Base-by-base conservation (phyloP, 35 echinoderm and acorn worm species). In the Holothuria glaberrima region DNA sequence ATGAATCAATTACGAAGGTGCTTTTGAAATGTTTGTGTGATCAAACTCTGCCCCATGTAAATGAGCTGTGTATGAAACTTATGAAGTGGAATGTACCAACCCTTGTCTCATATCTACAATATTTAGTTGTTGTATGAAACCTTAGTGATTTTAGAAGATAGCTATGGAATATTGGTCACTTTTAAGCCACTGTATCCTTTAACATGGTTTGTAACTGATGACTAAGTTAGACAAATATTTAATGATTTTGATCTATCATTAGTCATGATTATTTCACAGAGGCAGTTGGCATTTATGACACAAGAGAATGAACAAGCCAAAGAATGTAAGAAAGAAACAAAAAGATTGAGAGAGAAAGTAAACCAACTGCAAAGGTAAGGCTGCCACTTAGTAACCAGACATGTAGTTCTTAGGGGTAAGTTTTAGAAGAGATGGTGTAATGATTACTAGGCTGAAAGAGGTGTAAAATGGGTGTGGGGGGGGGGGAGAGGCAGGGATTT, bases 281-380 rank as follows among this genome's bases (percentile, higher is more conserved):
- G 85, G 20, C 85, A 87, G 58, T 50, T 87, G 12, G 19, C 85
- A 26, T 52, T 87, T 20, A 69, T 87, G 34, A 69, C 62, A 25
- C 85, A 87, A 62, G 85, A 87, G 30, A 87, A 71, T 48, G 85
- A 87, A 29, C 61, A 87, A 30, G 85, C 85, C 61, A 87, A 87
- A 35, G 66, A 87, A 71, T 67, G 61, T 71, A 87, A 87, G 45
- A 48, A 27, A 50, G 85, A 87, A 36, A 71, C 85, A 0, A 87
- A 87, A 62, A 87, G 31, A 29, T 35, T 87, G 9, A 67, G 85
- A 50, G 85, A 68, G 30, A 87, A 87, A 41, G 61, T 87, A 3
- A n/a, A 87, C 14, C 66, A 69, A 31, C 85, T 87, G 34, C 34
- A 87, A 87, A 67, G 85, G 85, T 87, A 21, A 35, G 63, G n/a